Conservation (phyloP, 2,113 vertebrate species). For the Chitala chitala region DNA sequence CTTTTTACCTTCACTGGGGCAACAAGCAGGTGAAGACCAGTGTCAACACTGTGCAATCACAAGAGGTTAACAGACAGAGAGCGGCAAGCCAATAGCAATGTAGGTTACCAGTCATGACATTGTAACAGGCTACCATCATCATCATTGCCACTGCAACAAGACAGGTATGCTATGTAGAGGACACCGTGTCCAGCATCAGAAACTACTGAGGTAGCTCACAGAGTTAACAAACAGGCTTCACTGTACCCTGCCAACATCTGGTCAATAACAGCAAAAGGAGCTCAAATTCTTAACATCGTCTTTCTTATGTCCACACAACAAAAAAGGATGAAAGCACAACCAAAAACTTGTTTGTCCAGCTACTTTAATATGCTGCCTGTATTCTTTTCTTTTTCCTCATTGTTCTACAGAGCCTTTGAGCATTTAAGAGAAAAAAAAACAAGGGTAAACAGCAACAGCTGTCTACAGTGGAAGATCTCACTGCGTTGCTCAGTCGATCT, state of each 20-base stretch:
- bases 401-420: too few species aligned
- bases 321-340: constrained; percentile 4
- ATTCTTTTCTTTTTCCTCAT: too few species aligned
- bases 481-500: too few species aligned
- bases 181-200: neutral
- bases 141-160: neutral
- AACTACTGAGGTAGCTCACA: too few species aligned
- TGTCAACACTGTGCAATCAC: constrained; percentile 44
- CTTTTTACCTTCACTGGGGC: constrained; percentile 42
- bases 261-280: too few species aligned
- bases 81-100: constrained; percentile 51
- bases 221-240: neutral
- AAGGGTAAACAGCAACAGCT: too few species aligned
- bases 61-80: constrained; percentile 34
- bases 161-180: neutral
- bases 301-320: too few species aligned
- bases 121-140: constrained; percentile 45
- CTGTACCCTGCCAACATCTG: neutral
- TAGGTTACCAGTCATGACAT: constrained; percentile 48
- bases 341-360: neutral
- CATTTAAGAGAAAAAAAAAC: too few species aligned
- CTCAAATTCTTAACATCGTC: too few species aligned
- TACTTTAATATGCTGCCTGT: too few species aligned
- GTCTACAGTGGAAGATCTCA: too few species aligned
- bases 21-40: constrained; percentile 40